These are phyloP conservation scores for Ceyx erithaca DNA, from an alignment of 2,797 vertebrate genomes.

Conservation along the genomic window DNA sequence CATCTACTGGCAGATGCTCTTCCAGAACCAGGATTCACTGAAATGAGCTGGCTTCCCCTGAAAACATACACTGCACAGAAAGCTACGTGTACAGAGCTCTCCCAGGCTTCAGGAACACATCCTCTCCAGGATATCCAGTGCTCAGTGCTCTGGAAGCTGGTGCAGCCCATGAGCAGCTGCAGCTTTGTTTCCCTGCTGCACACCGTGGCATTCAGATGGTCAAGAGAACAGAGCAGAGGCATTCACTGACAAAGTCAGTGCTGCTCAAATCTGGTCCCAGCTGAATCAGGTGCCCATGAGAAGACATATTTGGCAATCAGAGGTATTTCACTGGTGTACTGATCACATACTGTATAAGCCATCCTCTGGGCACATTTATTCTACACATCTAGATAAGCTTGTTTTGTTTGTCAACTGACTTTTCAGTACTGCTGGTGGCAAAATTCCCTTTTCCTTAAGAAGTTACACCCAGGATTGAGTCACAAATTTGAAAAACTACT, in stretches of 20 bases:
- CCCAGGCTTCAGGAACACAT: not conserved
- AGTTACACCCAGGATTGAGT: not conserved
- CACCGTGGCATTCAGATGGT: not conserved
- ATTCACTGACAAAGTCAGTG: not conserved
- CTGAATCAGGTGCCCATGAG: not conserved
- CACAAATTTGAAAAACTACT: conserved; percentile 7
- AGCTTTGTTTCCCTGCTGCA: not conserved
- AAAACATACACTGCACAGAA: too few relatives aligned
- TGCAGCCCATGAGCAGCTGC: not conserved
- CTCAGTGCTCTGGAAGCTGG: not conserved
- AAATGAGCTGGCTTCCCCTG: too few relatives aligned
- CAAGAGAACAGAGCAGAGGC: not conserved
- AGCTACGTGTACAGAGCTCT: not conserved
- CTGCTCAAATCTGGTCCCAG: not conserved
- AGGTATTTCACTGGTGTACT: not conserved
- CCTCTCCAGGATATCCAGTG: not conserved
- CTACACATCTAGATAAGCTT: not conserved
- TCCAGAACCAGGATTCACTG: too few relatives aligned
- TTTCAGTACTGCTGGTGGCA: not conserved
- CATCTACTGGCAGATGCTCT: too few relatives aligned
- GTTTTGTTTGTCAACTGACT: not conserved
- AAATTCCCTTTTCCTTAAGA: conserved; percentile 52
- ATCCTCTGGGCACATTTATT: conserved; percentile 1
- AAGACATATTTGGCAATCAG: conserved; percentile 19
- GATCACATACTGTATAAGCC: not conserved